phyloP scores from a whole-genome alignment of 2,113 vertebrate genomes.

The Eudorcas thomsonii region DNA sequence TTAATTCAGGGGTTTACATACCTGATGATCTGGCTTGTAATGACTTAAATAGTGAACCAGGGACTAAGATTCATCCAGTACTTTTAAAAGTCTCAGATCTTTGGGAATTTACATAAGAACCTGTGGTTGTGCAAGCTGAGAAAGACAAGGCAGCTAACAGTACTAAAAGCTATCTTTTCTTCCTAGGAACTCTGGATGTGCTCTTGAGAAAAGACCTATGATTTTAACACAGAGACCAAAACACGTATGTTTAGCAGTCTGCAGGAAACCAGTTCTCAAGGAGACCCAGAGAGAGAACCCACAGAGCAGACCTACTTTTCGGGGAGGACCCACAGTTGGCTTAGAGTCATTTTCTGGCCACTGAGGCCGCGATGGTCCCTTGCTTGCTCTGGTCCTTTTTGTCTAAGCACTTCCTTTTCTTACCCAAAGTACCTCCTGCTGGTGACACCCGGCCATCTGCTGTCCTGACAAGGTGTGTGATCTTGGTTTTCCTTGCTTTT shows the following conservation, averaged over 20 bases:
- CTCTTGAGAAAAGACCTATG: conserved; percentile 15
- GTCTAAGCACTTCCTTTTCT: conserved; percentile 64
- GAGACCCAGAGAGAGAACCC: background rate
- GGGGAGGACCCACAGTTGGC: background rate
- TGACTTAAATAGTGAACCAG: background rate
- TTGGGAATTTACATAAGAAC: conserved; percentile 27
- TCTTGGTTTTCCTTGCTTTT: conserved; percentile 98
- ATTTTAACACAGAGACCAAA: background rate
- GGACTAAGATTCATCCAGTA: background rate
- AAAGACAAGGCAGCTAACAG: background rate
- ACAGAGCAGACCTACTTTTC: background rate
- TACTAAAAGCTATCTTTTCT: conserved; percentile 26
- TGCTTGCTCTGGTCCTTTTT: background rate
- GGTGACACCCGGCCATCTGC: conserved; percentile 94
- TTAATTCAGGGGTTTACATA: background rate
- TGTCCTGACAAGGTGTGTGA: conserved; percentile 96
- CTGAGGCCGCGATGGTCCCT: too few relatives aligned
- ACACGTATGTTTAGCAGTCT: background rate
- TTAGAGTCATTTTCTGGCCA: background rate
- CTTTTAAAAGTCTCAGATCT: conserved; percentile 26
- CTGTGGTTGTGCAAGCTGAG: conserved; percentile 1
- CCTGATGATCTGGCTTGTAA: background rate
- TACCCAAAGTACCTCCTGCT: conserved; percentile 86
- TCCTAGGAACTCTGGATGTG: conserved; percentile 10
- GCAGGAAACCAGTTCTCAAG: background rate